phyloP scores from a whole-genome alignment of 1,140 invertebrate genomes.

The Eufriesea mexicana region DNA sequence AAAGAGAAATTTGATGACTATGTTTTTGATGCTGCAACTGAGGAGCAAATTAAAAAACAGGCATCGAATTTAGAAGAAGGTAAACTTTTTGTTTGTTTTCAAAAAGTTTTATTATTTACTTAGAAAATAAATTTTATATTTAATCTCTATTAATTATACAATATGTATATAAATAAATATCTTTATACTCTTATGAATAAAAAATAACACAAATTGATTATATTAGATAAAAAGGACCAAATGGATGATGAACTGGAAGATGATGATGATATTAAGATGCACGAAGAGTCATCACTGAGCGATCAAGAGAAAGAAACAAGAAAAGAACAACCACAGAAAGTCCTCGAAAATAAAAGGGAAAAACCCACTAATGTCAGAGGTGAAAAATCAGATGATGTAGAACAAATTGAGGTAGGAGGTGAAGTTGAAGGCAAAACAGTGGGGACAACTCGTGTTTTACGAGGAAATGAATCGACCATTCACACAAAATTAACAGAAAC shows the following conservation, averaged over 20 bases:
- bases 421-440: constrained; percentile 72
- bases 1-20: constrained; percentile 86
- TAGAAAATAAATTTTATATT: background rate
- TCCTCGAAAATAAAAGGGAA: constrained; percentile 72
- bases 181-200: too few relatives aligned
- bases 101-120: too few relatives aligned
- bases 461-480: constrained; percentile 88
- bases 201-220: background rate
- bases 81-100: constrained; percentile 54
- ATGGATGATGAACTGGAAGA: constrained; percentile 75
- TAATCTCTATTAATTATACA: background rate
- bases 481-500: constrained; percentile 81
- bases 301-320: constrained; percentile 70
- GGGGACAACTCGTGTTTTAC: constrained; percentile 84
- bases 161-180: too few relatives aligned
- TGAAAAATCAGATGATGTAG: constrained; percentile 59
- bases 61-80: constrained; percentile 85
- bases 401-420: constrained; percentile 79
- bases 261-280: constrained; percentile 82
- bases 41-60: constrained; percentile 92
- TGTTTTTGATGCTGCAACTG: constrained; percentile 88
- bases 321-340: constrained; percentile 43
- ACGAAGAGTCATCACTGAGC: constrained; percentile 82
- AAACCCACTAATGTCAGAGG: constrained; percentile 73
- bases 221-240: constrained; percentile 67